Evolutionary conservation across 2,113 vertebrate species (phyloP).

Genomic region (Chinchilla lanigera): DNA sequence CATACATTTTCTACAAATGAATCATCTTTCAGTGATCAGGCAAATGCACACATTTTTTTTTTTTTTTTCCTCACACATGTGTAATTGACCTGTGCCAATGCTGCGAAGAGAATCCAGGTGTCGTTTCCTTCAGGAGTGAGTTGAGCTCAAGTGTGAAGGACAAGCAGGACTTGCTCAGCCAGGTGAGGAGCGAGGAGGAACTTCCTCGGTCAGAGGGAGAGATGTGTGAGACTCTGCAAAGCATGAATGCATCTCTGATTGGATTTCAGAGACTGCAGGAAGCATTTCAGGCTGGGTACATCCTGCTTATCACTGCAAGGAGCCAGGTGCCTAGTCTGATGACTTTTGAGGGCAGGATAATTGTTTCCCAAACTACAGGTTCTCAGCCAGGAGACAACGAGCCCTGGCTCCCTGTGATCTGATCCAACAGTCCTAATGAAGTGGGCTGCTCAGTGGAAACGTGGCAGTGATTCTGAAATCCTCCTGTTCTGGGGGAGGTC

Average conservation of each 20-base stretch:
- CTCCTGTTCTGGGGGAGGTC: neutral
- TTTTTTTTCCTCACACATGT: neutral
- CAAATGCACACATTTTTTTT: neutral
- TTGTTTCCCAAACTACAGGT: neutral
- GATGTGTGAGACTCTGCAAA: neutral
- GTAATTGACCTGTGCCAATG: neutral
- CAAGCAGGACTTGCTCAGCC: neutral
- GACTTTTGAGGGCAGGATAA: neutral
- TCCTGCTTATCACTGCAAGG: constrained; percentile 32
- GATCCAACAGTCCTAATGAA: constrained; percentile 47
- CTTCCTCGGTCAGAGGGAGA: neutral
- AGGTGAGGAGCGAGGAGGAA: neutral
- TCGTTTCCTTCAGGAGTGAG: neutral
- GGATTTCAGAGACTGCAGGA: neutral
- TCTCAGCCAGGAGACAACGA: constrained; percentile 48
- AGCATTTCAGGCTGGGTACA: neutral
- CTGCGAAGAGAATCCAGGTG: neutral
- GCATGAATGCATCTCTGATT: neutral
- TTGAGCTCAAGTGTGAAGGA: neutral
- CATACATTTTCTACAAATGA: neutral
- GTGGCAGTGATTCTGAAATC: neutral
- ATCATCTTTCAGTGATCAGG: neutral
- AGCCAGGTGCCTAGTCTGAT: constrained; percentile 55
- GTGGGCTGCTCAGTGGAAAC: neutral
- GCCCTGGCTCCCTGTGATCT: neutral